Evolutionary conservation across 2,888 invertebrate species (phyloP), one percentile per base, ranked within the genome.

Genomic region (Hyles lineata): DNA sequence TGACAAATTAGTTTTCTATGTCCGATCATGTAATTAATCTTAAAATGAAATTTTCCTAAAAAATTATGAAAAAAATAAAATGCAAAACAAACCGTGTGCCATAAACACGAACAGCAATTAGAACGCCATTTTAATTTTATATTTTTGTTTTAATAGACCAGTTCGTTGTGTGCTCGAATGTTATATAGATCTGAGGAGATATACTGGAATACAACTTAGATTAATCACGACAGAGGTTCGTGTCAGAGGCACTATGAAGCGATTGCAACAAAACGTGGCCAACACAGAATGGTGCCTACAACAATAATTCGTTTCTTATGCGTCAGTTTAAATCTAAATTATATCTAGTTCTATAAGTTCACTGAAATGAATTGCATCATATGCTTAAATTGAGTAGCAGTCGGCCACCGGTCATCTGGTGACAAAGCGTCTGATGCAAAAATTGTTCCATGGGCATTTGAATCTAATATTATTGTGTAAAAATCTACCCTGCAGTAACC

Each of bases 281-380:
- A 55, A 55, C 55, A 21, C 50, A 50, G 50, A 50, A 2, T 67
- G 50, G 67, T 50, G 67, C 63, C 67, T 72, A 67, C 55, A 72
- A 55, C 72, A 67, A 72, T 90, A 92, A 91, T 92, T 92, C 91
- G 92, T 92, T 92, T 90, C 86, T 87, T 84, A 86, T 87, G 85
- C 81, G 80, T 84, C 80, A 81, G 72, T 83, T 82, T 80, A 76
- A 32, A 81, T 23, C 83, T 83, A 84, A 83, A 55, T 72, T 71
- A 70, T 74, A 73, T 74, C 78, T 78, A 77, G 79, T 80, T 80
- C 76, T 80, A 78, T 61, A 72, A 76, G 76, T 77, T 77, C 80
- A 80, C 77, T 80, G 74, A 74, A 74, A 74, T 75, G 74, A 69
- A 67, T 52, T 32, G 83, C 87, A 83, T 85, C 85, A 80, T 67